Conservation (phyloP, 2,888 invertebrate species). For the Aquatica leii region DNA sequence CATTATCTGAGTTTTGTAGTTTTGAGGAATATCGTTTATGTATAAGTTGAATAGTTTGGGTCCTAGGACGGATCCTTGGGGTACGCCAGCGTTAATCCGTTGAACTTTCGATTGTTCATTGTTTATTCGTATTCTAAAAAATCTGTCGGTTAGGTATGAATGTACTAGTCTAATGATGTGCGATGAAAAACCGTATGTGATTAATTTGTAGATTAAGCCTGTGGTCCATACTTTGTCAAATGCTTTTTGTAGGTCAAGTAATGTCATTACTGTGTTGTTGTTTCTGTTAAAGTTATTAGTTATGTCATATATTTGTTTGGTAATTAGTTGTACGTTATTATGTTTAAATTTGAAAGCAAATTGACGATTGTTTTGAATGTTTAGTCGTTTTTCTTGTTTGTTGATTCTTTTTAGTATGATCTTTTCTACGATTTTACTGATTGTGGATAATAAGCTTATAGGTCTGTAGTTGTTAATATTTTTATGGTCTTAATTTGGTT, state of each 20-base stretch:
- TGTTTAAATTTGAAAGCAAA: constrained; percentile 49
- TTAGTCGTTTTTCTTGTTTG: constrained; percentile 16
- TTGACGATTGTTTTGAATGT: constrained; percentile 36
- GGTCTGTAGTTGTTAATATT: constrained; percentile 34
- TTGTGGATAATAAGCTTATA: constrained; percentile 32
- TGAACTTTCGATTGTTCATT: not conserved
- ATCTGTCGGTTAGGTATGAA: constrained; percentile 43
- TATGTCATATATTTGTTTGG: constrained; percentile 45
- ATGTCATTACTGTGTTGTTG: constrained; percentile 42
- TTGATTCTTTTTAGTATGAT: constrained; percentile 27
- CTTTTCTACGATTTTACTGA: constrained; percentile 38
- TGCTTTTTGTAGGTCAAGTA: too few relatives aligned
- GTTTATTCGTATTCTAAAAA: constrained; percentile 39
- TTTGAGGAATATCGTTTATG: constrained; percentile 5
- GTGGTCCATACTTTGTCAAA: constrained; percentile 50
- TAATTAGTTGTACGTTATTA: constrained; percentile 46
- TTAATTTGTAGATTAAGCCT: constrained; percentile 49
- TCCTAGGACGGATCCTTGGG: too few relatives aligned
- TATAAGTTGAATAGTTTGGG: constrained; percentile 1
- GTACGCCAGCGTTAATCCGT: constrained; percentile 6
- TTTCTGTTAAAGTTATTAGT: constrained; percentile 44
- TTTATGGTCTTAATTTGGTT: constrained; percentile 33
- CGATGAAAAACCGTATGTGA: constrained; percentile 38
- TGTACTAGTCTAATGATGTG: too few relatives aligned
- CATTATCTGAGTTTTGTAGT: not conserved